Evolutionary conservation across 2,888 invertebrate genomes (phyloP), one percentile per base, ranked within the genome.

Genomic region (Cosmopolites sordidus): DNA sequence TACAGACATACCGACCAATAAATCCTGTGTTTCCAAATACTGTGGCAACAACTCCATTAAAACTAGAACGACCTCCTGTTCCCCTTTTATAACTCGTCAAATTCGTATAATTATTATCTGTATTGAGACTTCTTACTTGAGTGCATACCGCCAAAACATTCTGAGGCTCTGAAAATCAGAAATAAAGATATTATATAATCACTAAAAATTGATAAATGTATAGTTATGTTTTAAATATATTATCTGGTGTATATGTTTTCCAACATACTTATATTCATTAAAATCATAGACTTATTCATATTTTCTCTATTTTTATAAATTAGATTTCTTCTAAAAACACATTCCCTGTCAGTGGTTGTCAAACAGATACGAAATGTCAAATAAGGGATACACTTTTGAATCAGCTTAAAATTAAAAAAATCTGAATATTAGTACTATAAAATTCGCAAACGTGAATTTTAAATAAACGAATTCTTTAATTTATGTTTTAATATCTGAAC

Each of bases 1-100:
- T 96, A 71, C 89, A 86, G 12, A 98, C 83, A 77, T 88, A 86
- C 60, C 84, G 79, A 0, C 98, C 99, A 1, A 97, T 75, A 68
- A 92, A 93, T 1, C 98, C 98, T 29, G 86, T 86, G 50, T 84
- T 83, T 46, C 98, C 98, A 73, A 98, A 97, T 1, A 99, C 89
- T n/a, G 99, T 99, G n/a, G 92, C 94, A 1, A 98, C 94, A 49
- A 91, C 80, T 0, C 99, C 99, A 76, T 90, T 98, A 73, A 98
- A 99, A 68, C 96, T 97, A 62, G 90, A 89, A 29, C 99, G 84
- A 14, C 97, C 98, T 11, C 92, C 93, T 15, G 92, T 89, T 18
- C 92, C 93, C 59, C 87, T 79, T 71, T 87, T 90, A 69, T 90
- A 78, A 0, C 82, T 75, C 6, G 87, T 79, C 48, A 84, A 68